Evolutionary conservation across 2,888 invertebrate species (phyloP), one percentile per base, ranked within the genome.

Genomic region (Oligia fasciuncula): DNA sequence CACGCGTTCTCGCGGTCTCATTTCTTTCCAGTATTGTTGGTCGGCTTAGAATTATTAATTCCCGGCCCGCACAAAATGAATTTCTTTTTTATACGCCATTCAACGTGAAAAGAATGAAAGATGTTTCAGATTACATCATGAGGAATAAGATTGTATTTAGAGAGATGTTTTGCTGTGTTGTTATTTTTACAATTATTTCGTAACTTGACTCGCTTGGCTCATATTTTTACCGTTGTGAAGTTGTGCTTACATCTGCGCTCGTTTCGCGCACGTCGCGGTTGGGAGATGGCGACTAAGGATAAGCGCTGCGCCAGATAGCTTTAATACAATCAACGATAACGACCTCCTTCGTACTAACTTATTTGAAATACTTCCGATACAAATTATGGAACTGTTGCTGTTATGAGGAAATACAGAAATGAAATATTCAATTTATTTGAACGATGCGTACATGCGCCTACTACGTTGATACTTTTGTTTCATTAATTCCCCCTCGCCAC

Each of bases 41-140:
- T 86, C 65, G 74, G 66, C 79, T 87, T 84, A 84, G 71, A 84
- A 88, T 86, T 79, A 83, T 87, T 86, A 88, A 88, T 88, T 86
- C 69, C 74, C 57, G 62, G 66, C 83, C 79, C 79, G 68, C 84
- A 84, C 86, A 73, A 86, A 81, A 84, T 81, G 43, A 81, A 80
- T 83, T 80, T 81, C 71, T 81, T 80, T 82, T 84, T 81, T 67
- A 79, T 78, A 75, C 73, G 66, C 67, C 49, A 77, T 77, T 87
- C 79, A 76, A 76, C 70, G 84, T 76, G 78, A 73, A 77, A 67
- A 76, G 70, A 80, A 86, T 82, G 75, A 80, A 80, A 79, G 62
- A 88, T 86, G 57, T 82, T 77, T 76, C 60, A 77, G 73, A 88
- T 85, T 76, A 86, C 72, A 74, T 76, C 66, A 79, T 67, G 67